Evolutionary conservation across 2,113 vertebrate genomes (phyloP).

Genomic region (Calyptommatus sinebrachiatus): DNA sequence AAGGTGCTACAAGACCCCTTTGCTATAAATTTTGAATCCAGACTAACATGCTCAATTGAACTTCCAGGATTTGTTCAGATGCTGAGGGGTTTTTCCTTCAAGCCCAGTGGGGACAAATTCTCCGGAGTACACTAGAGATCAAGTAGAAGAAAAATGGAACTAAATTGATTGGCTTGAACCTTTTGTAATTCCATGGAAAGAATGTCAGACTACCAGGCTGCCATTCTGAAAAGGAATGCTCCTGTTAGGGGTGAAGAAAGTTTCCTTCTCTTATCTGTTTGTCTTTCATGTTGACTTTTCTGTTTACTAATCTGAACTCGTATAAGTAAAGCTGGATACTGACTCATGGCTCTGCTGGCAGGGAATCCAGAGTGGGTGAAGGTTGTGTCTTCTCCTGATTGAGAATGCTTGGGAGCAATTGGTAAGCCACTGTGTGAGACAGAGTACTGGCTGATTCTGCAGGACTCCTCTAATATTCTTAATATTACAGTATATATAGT

Average conservation of each 20-base stretch:
- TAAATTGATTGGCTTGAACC: not conserved
- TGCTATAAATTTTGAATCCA: too few relatives aligned
- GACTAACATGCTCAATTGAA: not conserved
- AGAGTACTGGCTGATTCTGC: too few relatives aligned
- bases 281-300: not conserved
- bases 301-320: not conserved
- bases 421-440: too few relatives aligned
- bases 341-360: not conserved
- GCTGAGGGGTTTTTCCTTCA: too few relatives aligned
- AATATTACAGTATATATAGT: not conserved
- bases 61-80: too few relatives aligned
- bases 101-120: not conserved
- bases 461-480: too few relatives aligned
- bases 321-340: not conserved
- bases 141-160: not conserved
- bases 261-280: not conserved
- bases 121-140: not conserved
- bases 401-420: too few relatives aligned
- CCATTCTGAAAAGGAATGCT: not conserved
- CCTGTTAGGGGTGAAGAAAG: not conserved
- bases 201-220: not conserved
- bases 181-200: not conserved
- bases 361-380: too few relatives aligned
- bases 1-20: too few relatives aligned
- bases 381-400: too few relatives aligned